A percentile compares a stretch with the other conserved stretches of the same genome.
Evolutionary conservation across 2,888 invertebrate species (phyloP).

Genomic region (Aphidius colemani): DNA sequence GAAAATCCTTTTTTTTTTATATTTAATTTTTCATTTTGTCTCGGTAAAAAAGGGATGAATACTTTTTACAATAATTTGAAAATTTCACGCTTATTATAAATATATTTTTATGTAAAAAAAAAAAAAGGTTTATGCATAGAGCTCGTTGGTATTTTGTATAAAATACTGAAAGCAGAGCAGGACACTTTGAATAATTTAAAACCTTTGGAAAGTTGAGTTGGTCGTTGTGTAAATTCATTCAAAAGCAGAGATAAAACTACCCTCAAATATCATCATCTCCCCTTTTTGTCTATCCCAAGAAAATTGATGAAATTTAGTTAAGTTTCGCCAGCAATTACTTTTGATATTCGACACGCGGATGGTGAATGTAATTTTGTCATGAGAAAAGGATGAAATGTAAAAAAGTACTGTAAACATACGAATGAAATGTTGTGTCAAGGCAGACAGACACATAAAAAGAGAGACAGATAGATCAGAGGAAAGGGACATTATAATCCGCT

Average conservation of each 20-base stretch:
- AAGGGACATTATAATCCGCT: constrained; percentile 56
- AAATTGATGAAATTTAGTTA: constrained; percentile 53
- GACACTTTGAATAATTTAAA: constrained; percentile 20
- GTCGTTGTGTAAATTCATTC: background rate
- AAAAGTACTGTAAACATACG: constrained; percentile 9
- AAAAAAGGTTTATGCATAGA: background rate
- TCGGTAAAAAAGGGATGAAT: too few relatives aligned
- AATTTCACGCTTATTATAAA: too few relatives aligned
- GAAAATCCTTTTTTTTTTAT: too few relatives aligned
- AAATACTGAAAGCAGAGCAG: constrained; percentile 1
- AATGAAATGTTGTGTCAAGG: constrained; percentile 2
- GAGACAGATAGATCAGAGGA: constrained; percentile 26
- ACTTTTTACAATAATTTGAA: too few relatives aligned
- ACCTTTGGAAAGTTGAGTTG: background rate
- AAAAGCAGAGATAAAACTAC: background rate
- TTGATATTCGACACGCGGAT: constrained; percentile 58
- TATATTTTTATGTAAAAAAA: background rate
- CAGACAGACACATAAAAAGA: constrained; percentile 23
- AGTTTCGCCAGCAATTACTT: constrained; percentile 59
- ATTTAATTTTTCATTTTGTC: too few relatives aligned
- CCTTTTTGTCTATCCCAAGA: constrained; percentile 5
- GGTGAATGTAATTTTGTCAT: constrained; percentile 40
- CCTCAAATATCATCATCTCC: constrained; percentile 4
- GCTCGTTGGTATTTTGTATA: background rate
- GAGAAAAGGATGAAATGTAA: constrained; percentile 24